Conservation (phyloP, 2,888 invertebrate genomes). For the Euplexia lucipara region DNA sequence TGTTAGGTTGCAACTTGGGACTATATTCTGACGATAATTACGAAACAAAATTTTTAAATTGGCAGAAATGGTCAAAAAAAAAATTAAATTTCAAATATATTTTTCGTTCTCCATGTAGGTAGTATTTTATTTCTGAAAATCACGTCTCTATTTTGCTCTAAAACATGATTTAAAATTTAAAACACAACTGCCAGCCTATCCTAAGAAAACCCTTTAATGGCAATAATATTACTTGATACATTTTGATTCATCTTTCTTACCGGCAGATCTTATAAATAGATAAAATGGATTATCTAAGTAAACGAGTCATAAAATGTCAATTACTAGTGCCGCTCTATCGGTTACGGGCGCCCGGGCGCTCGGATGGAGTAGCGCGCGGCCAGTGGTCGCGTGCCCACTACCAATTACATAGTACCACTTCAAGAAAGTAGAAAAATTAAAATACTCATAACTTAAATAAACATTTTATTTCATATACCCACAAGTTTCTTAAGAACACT, state of each 20-base stretch:
- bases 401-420: constrained; percentile 53
- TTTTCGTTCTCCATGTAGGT: too few relatives aligned
- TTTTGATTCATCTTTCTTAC: constrained; percentile 41
- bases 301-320: constrained; percentile 66
- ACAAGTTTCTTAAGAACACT: constrained; percentile 10
- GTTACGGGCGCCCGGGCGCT: constrained; percentile 15
- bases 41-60: too few relatives aligned
- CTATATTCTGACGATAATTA: too few relatives aligned
- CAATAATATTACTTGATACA: constrained; percentile 17
- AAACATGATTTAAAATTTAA: neutral
- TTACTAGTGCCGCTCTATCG: constrained; percentile 60
- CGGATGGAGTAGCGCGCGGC: constrained; percentile 15
- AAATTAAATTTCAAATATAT: too few relatives aligned
- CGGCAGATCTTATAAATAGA: constrained; percentile 43
- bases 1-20: too few relatives aligned
- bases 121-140: too few relatives aligned
- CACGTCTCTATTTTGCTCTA: neutral
- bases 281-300: constrained; percentile 58
- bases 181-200: neutral
- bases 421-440: constrained; percentile 51
- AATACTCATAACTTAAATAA: constrained; percentile 18
- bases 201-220: neutral
- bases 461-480: constrained; percentile 18
- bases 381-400: constrained; percentile 59
- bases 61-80: too few relatives aligned